Evolutionary conservation across 2,797 vertebrate species (phyloP), one percentile per base, ranked within the genome.

Genomic region (Sparus aurata): DNA sequence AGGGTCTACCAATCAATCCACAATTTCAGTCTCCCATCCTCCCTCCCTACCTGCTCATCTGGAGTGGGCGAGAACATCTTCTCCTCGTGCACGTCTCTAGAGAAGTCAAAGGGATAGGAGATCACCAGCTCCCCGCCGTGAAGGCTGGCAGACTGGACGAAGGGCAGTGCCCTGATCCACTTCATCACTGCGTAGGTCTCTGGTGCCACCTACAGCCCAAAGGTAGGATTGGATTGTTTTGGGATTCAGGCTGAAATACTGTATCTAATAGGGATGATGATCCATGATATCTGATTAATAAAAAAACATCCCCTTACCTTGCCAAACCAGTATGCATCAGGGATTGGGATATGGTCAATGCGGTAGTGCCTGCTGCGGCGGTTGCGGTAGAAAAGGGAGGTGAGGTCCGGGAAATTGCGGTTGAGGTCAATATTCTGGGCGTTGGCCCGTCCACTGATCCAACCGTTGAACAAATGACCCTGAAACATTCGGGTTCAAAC

Each of bases 181-280:
- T 98, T 99, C 98, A 99, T 99, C 62, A 99, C 90, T 0, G 98
- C 98, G 38, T 96, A 98, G 0, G 98, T 99, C 94, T 99, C 98
- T 7, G 98, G 98, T 9, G 98, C 97, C 83, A 99, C 96, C 98
- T 99, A 89, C 43, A 90, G 90, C 0, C 30, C 76, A 85, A 62
- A 80, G 11, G 12, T 6, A 57, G 12, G 4, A 62, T 15, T 62
- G 10, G 6, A 20, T 59, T 10, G 2, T 27, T 73, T 38, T 27
- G n/a, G n/a, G 23, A 65, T 43, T 68, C 12, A 62, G 25, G 12
- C 23, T 58, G 10, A 71, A 71, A 53, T 12, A n/a, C 11, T 30
- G 20, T 12, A 49, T 65, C 57, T 3, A 6, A 53, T 59, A 0
- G 55, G 20, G 17, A 30, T 6, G 5, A 15, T 15, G 61, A 5